A percentile compares a stretch with the other conserved stretches of the same genome.
Conservation (phyloP, 2,797 vertebrate species). For the Micromesistius poutassou region DNA sequence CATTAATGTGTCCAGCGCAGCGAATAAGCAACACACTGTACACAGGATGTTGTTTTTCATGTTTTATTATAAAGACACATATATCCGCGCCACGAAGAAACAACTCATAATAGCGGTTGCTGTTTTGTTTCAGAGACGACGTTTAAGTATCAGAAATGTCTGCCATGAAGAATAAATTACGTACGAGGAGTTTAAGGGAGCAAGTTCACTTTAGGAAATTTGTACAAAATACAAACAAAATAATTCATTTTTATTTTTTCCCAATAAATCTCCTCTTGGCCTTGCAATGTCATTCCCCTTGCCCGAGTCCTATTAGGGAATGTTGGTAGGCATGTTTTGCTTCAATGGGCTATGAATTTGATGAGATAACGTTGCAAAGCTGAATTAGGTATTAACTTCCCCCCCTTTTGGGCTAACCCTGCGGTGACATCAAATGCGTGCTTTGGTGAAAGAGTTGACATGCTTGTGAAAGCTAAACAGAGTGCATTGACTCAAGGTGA, state of each 20-base stretch:
- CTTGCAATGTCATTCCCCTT: slow-evolving; percentile 31
- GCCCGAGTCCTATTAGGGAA: slow-evolving; percentile 40
- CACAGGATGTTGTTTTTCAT: slow-evolving; percentile 16
- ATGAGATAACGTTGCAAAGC: slow-evolving; percentile 52
- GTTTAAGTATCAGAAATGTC: slow-evolving; percentile 20
- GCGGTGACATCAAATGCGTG: slow-evolving; percentile 66
- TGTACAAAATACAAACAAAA: not conserved
- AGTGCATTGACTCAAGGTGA: slow-evolving; percentile 74
- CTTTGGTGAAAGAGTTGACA: slow-evolving; percentile 65
- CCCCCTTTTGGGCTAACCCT: slow-evolving; percentile 64
- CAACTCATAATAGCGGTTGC: slow-evolving; percentile 47
- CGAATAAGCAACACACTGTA: slow-evolving; percentile 37
- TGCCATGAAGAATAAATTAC: slow-evolving; percentile 31
- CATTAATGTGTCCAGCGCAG: slow-evolving; percentile 45
- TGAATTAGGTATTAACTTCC: slow-evolving; percentile 67
- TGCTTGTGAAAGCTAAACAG: slow-evolving; percentile 69
- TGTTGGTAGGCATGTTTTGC: slow-evolving; percentile 30
- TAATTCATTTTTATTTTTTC: too few species aligned
- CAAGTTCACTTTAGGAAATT: too few species aligned
- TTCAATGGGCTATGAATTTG: slow-evolving; percentile 41
- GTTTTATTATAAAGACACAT: slow-evolving; percentile 41
- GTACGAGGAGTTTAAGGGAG: too few species aligned
- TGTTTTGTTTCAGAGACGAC: slow-evolving; percentile 50
- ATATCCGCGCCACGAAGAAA: slow-evolving; percentile 46
- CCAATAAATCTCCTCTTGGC: slow-evolving; percentile 26